Base-by-base conservation (phyloP, 92 coral and sea anemone genomes). In the Parazoanthus swiftii region DNA sequence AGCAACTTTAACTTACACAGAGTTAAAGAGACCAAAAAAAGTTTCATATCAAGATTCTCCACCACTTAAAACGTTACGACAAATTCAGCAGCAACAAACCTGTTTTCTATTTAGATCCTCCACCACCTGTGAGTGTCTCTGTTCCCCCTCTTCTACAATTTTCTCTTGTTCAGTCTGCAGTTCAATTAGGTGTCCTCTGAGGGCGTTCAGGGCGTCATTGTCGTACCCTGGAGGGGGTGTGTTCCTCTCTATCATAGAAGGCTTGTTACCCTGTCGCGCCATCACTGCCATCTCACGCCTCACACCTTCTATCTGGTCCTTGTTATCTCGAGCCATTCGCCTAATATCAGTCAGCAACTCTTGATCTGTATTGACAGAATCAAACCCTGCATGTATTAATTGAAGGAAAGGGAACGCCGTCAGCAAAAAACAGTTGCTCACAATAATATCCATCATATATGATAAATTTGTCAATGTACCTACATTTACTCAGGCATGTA, bases 231-330 rank as follows among this genome's bases (percentile, higher is more conserved):
- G 93, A n/a, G 6, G 85, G 8, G 91, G 80, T 23, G 90, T 26
- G 74, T 92, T 91, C 76, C 95, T 92, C 87, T 88, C 94, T 86
- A 77, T 87, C 85, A 88, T 91, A 33, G 90, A 86, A 66, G 89
- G 93, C 86, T 92, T 93, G 88, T 86, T 90, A 56, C 85, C 26
- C 79, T 95, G 99, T 50, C 98, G 93, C 16, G 99, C 92, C 81
- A 97, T 85, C 29, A 93, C 89, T 10, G 95, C 94, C 76, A 97
- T 92, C 68, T 97, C 99, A 50, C 95, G 91, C 86, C 89, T 95
- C 37, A 97, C 37, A 44, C 90, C 92, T 18, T 97, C 95, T 26
- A 97, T 89, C 39, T 91, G 91, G 38, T 97, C 99, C 81, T 89
- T 95, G 92, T 97, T 97, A 86, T 92, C 91, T 59, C 81, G 65